phyloP scores from a whole-genome alignment of 2,797 vertebrate genomes.

The Brachymystax lenok region DNA sequence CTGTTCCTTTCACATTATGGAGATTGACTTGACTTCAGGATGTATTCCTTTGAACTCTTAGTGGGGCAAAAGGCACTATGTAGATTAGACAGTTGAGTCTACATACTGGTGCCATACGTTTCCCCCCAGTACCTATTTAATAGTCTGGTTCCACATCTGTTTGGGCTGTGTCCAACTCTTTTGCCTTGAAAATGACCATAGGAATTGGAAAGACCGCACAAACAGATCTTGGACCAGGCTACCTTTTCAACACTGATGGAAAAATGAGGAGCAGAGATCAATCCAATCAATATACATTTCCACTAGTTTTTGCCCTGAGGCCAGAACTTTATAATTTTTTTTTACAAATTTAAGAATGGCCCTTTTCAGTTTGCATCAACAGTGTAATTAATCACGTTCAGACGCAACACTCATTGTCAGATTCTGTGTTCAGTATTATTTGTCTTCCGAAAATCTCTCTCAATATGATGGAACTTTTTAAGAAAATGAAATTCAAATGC shows the following conservation, averaged over 20 bases:
- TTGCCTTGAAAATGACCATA: not conserved
- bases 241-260: slow-evolving; percentile 43
- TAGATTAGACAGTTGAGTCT: slow-evolving; percentile 39
- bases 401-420: not conserved
- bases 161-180: not conserved
- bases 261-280: slow-evolving; percentile 37
- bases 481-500: no score
- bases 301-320: slow-evolving; percentile 43
- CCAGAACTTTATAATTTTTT: slow-evolving; percentile 30
- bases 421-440: not conserved
- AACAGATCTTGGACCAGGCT: not conserved
- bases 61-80: not conserved
- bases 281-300: slow-evolving; percentile 66
- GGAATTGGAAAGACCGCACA: not conserved
- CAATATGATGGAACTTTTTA: not conserved
- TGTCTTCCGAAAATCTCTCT: not conserved
- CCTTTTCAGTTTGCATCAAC: slow-evolving; percentile 21
- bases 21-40: not conserved
- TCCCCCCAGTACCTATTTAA: slow-evolving; percentile 26
- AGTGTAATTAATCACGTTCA: slow-evolving; percentile 16
- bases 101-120: slow-evolving; percentile 61
- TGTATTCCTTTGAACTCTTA: not conserved
- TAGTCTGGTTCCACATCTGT: not conserved
- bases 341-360: slow-evolving; percentile 39
- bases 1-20: slow-evolving; percentile 10